phyloP scores from a whole-genome alignment of 2,797 vertebrate species.

The Alectoris magna region DNA sequence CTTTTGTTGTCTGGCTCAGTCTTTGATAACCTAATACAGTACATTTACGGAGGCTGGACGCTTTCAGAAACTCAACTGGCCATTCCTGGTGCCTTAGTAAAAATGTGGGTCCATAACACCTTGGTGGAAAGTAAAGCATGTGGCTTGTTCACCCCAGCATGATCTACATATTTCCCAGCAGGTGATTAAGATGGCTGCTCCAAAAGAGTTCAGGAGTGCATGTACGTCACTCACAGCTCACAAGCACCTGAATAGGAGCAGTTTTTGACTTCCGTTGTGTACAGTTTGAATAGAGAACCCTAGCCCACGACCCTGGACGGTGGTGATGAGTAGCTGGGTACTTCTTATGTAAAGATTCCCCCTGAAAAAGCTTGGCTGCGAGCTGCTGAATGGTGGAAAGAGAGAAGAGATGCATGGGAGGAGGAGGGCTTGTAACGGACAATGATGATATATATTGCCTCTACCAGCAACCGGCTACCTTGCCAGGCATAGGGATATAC shows the following conservation, averaged over 20 bases:
- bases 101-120: constrained; percentile 62
- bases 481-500: constrained; percentile 75
- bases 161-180: not conserved
- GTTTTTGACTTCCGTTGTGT: constrained; percentile 40
- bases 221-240: constrained; percentile 25
- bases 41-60: constrained; percentile 43
- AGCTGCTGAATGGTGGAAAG: constrained; percentile 65
- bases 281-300: constrained; percentile 61
- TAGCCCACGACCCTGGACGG: not conserved
- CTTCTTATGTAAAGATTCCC: not conserved
- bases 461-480: constrained; percentile 79
- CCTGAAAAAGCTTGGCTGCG: constrained; percentile 3
- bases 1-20: constrained; percentile 58
- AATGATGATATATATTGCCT: constrained; percentile 58
- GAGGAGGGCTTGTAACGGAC: constrained; percentile 53
- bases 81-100: constrained; percentile 76
- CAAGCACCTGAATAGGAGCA: constrained; percentile 10
- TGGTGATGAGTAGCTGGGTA: constrained; percentile 23
- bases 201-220: constrained; percentile 57
- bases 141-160: constrained; percentile 44
- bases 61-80: constrained; percentile 39
- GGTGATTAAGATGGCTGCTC: constrained; percentile 72
- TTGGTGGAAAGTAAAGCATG: constrained; percentile 42
- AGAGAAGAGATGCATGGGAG: not conserved
- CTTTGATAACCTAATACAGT: constrained; percentile 57